phyloP scores from a whole-genome alignment of 2,797 vertebrate species.

The Astyanax mexicanus region DNA sequence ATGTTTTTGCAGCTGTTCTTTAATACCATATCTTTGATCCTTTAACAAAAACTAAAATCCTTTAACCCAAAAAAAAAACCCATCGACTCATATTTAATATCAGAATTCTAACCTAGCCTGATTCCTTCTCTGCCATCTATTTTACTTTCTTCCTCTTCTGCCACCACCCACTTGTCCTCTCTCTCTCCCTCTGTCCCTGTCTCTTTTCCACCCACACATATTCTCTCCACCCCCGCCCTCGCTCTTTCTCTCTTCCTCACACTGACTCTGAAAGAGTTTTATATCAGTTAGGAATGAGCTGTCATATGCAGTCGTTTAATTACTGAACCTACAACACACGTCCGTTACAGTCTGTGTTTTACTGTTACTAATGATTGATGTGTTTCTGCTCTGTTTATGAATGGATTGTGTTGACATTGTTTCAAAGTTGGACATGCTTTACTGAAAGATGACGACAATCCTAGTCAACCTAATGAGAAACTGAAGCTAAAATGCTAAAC shows the following conservation, averaged over 20 bases:
- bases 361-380: not conserved
- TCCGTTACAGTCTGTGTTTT: not conserved
- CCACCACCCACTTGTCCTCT: conserved; percentile 34
- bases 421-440: not conserved
- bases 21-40: not conserved
- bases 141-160: conserved; percentile 36
- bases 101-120: not conserved
- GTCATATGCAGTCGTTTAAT: not conserved
- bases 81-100: not conserved
- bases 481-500: too few relatives aligned
- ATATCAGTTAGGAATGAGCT: not conserved
- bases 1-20: not conserved
- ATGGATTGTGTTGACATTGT: not conserved
- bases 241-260: conserved; percentile 23
- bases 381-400: not conserved
- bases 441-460: not conserved
- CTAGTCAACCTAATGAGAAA: not conserved
- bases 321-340: not conserved
- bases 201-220: conserved; percentile 10
- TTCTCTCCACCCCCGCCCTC: conserved; percentile 8
- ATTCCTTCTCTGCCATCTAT: not conserved
- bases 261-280: not conserved
- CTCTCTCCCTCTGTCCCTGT: conserved; percentile 18
- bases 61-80: too few relatives aligned
- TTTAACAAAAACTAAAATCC: too few relatives aligned